Evolutionary conservation across 2,797 vertebrate species (phyloP), one percentile per base, ranked within the genome.

Genomic region (Rallus crepitans): DNA sequence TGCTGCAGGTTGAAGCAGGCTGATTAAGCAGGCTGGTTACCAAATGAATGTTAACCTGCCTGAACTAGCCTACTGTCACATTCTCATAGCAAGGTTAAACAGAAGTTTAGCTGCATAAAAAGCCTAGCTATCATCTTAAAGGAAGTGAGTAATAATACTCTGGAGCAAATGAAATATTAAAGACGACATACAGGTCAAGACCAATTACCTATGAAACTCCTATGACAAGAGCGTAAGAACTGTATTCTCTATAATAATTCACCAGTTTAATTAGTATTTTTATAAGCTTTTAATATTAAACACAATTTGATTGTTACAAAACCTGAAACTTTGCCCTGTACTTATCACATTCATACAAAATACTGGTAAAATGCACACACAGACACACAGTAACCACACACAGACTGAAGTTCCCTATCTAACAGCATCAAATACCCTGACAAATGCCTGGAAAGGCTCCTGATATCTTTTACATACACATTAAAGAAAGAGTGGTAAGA

Each of bases 21-120:
- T 97, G 97, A 98, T 98, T 97, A 98, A 97, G 96, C 94, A 97
- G 95, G 94, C 96, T 97, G 97, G 97, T 97, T 97, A 98, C 97
- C 97, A 97, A 98, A 97, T 95, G 89, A 89, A 96, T 33, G 80
- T 92, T 88, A 97, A 98, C 98, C 97, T 98, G 98, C 89, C 97
- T 97, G 97, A 98, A 97, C 98, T 98, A 98, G 98, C 97, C 98
- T 96, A 93, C 78, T 98, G 98, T 95, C 97, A 98, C 97, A 98
- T 97, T 97, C 95, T 97, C 97, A 87, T 95, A 97, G 94, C 97
- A 97, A 96, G 98, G 98, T 98, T 98, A 98, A 98, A 98, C 53
- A 98, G 87, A 97, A 98, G 97, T 98, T 98, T 98, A 98, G 97
- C 97, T 95, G 97, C 94, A 90, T 85, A 61, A 91, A 95, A 90